phyloP scores from a whole-genome alignment of 1,140 invertebrate genomes.

The Cephus cinctus region DNA sequence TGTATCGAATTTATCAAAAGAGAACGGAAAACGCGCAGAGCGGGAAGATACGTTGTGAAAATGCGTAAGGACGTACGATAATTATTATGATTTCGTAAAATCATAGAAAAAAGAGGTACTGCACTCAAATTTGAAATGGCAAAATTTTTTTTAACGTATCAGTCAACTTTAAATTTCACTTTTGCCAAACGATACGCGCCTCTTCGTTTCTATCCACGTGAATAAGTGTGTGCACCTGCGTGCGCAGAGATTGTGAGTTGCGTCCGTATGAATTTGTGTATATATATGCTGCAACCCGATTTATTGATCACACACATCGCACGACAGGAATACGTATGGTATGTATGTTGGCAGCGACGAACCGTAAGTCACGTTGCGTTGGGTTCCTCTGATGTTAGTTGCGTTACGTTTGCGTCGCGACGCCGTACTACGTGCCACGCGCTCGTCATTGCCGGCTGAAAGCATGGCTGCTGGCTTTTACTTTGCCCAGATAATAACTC shows the following conservation, averaged over 20 bases:
- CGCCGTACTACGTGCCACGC: no score
- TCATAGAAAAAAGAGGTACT: neutral
- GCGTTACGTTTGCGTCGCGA: no score
- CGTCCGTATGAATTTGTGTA: slow-evolving; percentile 13
- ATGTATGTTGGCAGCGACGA: no score
- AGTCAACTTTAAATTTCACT: neutral
- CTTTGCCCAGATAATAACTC: no score
- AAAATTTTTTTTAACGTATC: neutral
- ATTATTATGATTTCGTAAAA: neutral
- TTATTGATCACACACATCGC: slow-evolving; percentile 54
- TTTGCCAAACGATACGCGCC: neutral
- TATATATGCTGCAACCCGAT: slow-evolving; percentile 43
- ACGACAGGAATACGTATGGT: no score
- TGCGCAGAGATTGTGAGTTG: slow-evolving; percentile 23
- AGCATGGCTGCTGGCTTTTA: no score
- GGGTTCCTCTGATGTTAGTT: no score
- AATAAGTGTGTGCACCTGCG: slow-evolving; percentile 16
- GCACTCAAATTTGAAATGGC: neutral
- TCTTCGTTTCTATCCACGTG: no score
- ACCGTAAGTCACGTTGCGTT: no score
- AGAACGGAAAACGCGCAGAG: slow-evolving; percentile 15
- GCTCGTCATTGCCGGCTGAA: no score
- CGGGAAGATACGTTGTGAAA: no score
- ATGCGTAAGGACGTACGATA: neutral
- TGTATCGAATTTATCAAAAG: slow-evolving; percentile 24